Percentiles rank a stretch among this genome's conserved stretches.
These are phyloP conservation scores for Nebria ingens DNA, from an alignment of 1,140 invertebrate genomes.

Conservation along the genomic window DNA sequence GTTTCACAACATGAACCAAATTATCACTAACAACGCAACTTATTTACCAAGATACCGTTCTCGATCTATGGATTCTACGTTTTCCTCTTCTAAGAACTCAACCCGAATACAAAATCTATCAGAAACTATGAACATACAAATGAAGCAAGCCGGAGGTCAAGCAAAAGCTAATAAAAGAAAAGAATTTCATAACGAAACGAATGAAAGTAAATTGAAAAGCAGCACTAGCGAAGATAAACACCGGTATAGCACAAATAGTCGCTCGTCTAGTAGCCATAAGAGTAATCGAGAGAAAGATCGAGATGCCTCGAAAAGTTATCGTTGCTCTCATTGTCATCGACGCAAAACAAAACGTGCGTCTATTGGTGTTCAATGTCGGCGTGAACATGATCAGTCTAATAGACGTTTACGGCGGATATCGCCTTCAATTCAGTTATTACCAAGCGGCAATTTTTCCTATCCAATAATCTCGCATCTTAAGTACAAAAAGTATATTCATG, in stretches of 20 bases:
- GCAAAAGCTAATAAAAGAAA: no score
- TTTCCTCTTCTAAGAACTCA: no score
- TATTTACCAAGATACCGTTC: no score
- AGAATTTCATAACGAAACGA: no score
- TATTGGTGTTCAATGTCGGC: neutral
- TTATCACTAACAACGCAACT: no score
- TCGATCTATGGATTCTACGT: no score
- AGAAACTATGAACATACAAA: no score
- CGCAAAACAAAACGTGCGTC: slow-evolving; percentile 3
- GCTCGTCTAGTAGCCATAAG: neutral
- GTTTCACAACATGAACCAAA: no score
- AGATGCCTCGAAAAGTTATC: neutral
- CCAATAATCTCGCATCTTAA: slow-evolving; percentile 35
- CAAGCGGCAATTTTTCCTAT: neutral
- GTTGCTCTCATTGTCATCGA: neutral
- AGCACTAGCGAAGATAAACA: slow-evolving; percentile 2
- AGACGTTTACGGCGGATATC: neutral
- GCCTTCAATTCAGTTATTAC: neutral
- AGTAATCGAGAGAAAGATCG: neutral
- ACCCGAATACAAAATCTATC: no score
- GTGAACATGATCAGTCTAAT: neutral
- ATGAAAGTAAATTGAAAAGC: no score
- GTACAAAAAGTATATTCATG: slow-evolving; percentile 65
- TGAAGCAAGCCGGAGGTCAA: no score
- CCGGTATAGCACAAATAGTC: neutral